Percentiles rank a stretch among this genome's conserved stretches.
These are phyloP conservation scores for Saturnia japonica DNA, from an alignment of 2,888 invertebrate genomes.

Conservation along the genomic window DNA sequence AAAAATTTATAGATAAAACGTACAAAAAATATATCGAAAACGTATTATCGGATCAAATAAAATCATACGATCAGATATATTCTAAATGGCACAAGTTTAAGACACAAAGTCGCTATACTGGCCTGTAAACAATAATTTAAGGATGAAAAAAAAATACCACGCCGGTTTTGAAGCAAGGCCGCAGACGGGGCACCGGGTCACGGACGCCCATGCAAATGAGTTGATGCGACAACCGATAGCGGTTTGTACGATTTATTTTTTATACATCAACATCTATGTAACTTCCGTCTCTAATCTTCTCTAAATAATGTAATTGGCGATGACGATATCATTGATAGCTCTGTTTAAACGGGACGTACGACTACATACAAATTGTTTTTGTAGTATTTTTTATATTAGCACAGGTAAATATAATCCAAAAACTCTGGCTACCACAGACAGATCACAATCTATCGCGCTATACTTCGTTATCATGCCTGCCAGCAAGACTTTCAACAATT, in stretches of 20 bases:
- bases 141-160: constrained; percentile 42
- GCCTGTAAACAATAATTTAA: constrained; percentile 31
- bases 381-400: too few species aligned
- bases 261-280: neutral
- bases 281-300: neutral
- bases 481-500: too few species aligned
- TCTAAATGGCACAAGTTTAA: neutral
- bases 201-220: constrained; percentile 71
- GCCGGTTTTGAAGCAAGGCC: constrained; percentile 53
- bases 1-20: neutral
- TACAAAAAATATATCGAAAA: neutral
- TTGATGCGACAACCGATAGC: constrained; percentile 42
- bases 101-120: constrained; percentile 9
- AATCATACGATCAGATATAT: neutral
- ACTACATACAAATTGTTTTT: too few species aligned
- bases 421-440: too few species aligned
- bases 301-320: neutral
- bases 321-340: neutral
- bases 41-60: neutral
- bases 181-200: constrained; percentile 61
- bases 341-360: too few species aligned
- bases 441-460: too few species aligned
- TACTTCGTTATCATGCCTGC: too few species aligned
- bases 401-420: too few species aligned
- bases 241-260: neutral